A percentile compares a stretch with the other conserved stretches of the same genome.
phyloP scores from a whole-genome alignment of 2,113 vertebrate genomes.

The Malurus cyaneus region DNA sequence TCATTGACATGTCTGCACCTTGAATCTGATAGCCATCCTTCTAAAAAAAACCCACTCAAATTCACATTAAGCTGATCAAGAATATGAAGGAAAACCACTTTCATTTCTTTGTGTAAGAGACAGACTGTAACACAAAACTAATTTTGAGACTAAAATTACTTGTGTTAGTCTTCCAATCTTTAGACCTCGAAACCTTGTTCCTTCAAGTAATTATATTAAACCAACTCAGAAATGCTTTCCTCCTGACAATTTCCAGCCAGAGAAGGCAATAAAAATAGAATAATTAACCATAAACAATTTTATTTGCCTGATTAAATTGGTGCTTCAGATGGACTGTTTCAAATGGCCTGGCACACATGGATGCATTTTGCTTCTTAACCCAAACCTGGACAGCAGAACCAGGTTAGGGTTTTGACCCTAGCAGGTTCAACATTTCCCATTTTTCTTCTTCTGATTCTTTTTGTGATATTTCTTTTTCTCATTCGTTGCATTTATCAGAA shows the following conservation, averaged over 20 bases:
- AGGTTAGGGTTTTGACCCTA: background rate
- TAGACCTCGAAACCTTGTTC: background rate
- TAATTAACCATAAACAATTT: constrained; percentile 30
- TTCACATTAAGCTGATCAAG: background rate
- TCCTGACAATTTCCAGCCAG: background rate
- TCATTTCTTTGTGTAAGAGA: background rate
- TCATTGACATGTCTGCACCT: background rate
- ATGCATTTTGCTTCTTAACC: background rate
- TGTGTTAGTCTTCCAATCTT: constrained; percentile 29
- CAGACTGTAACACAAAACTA: background rate
- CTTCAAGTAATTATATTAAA: constrained; percentile 44
- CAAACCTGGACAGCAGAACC: background rate
- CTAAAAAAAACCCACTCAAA: background rate
- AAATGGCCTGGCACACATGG: background rate
- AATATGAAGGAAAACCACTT: background rate
- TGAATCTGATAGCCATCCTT: background rate
- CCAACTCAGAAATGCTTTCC: background rate
- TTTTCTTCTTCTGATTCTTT: background rate
- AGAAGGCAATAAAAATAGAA: constrained; percentile 31
- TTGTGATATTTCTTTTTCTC: background rate
- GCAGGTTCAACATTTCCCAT: background rate
- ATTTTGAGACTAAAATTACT: constrained; percentile 42
- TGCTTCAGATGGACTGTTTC: background rate
- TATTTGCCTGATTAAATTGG: constrained; percentile 7
- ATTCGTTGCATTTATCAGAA: background rate